Base-by-base conservation (phyloP, 2,113 vertebrate species). In the Cinclus cinclus region DNA sequence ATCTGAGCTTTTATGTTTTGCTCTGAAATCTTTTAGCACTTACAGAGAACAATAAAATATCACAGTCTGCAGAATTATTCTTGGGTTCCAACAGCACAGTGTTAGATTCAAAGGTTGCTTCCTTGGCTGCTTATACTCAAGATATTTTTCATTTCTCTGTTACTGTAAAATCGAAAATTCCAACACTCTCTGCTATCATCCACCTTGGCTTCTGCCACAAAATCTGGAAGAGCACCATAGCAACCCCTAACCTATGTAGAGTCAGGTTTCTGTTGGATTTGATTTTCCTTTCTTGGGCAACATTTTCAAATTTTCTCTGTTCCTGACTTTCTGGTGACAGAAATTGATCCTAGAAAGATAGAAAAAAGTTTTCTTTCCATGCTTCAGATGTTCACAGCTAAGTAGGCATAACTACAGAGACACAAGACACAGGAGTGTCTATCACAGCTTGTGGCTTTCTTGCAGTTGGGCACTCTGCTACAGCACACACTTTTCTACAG, bases 11-110 rank as follows among this genome's bases (percentile, higher is more conserved):
- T 97, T 83, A 86, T 95, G 35, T 69, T 83, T 95, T n/a, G 83
- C 73, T 50, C 96, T 97, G 89, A 98, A 98, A 37, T 89, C 67
- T 87, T 98, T 88, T 44, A 98, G 80, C 44, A 98, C 96, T 98
- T 98, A 44, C 44, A 71, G 22, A 52, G 46, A 77, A 13, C 14
- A 49, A 64, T 19, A 49, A 65, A 71, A 10, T 3, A 13, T 21
- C 27, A 41, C 6, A 41, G 25, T 78, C 20, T 31, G 33, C 60
- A 49, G 50, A 78, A 73, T 3, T 7, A 8, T 41, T 80, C 3
- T 41, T 78, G 7, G 0, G 6, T 73, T 86, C 10, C 47, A 47
- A 56, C 8, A 39, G 23, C 39, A 39, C 4, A 9, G 2, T 37
- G 19, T 42, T 73, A 39, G n/a, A 78, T 65, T 78, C 17, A 62